Conservation (phyloP, 2,888 invertebrate species). For the Plebejus melissa region DNA sequence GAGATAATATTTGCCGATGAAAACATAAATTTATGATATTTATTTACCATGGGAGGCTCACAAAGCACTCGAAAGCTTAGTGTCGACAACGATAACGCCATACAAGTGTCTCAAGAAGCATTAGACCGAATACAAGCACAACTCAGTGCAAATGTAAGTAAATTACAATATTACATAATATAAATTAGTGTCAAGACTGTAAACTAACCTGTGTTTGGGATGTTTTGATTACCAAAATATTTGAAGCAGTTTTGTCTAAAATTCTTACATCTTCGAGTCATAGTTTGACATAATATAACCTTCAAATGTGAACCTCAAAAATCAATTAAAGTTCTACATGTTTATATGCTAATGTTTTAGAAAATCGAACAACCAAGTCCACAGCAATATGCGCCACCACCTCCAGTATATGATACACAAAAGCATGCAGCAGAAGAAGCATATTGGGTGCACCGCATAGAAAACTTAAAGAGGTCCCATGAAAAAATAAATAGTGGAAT, state of each 20-base stretch:
- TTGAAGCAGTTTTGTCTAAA: neutral
- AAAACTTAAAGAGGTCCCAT: constrained; percentile 62
- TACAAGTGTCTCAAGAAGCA: constrained; percentile 73
- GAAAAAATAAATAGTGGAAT: constrained; percentile 66
- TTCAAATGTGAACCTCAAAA: constrained; percentile 1
- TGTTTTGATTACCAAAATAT: neutral
- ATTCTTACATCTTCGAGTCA: too few relatives aligned
- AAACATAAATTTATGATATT: constrained; percentile 52
- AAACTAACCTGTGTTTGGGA: constrained; percentile 43
- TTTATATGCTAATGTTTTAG: constrained; percentile 42
- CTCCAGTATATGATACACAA: constrained; percentile 51
- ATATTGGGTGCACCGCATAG: constrained; percentile 69
- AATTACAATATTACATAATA: constrained; percentile 73
- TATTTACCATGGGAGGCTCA: constrained; percentile 77
- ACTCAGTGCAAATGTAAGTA: constrained; percentile 66
- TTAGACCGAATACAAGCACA: constrained; percentile 70
- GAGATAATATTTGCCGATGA: constrained; percentile 63
- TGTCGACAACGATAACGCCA: constrained; percentile 72
- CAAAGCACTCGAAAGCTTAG: constrained; percentile 76
- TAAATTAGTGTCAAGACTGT: constrained; percentile 64
- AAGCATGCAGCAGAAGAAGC: constrained; percentile 64
- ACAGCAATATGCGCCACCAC: constrained; percentile 46
- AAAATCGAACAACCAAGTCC: constrained; percentile 54
- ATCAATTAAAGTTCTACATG: neutral
- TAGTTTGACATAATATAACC: constrained; percentile 4